A percentile compares a stretch with the other conserved stretches of the same genome.
These are phyloP conservation scores for Aramus guarauna DNA, from an alignment of 2,113 vertebrate genomes.

Conservation along the genomic window DNA sequence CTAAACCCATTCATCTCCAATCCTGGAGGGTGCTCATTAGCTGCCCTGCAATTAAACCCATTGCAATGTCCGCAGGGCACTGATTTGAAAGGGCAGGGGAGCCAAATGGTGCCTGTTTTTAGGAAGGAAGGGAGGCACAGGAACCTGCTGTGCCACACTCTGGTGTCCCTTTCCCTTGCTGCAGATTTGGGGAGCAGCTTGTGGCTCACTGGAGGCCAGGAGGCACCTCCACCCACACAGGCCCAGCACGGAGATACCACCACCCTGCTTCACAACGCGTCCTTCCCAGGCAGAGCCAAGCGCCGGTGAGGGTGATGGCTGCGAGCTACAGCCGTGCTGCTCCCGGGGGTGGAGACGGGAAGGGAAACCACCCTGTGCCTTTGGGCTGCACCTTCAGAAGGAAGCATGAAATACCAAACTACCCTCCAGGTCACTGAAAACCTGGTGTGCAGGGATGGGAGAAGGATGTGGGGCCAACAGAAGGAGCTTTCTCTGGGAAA, in stretches of 20 bases:
- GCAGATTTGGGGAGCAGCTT: neutral
- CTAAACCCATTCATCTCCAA: neutral
- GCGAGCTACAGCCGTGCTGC: neutral
- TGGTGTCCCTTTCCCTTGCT: accelerated
- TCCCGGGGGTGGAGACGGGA: neutral
- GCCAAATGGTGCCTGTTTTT: neutral
- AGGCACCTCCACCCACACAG: neutral
- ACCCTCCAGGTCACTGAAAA: conserved; percentile 1
- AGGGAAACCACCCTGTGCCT: neutral
- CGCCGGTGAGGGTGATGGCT: neutral
- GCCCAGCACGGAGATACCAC: neutral
- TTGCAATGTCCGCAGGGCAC: neutral
- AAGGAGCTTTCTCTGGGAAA: neutral
- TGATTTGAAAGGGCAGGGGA: neutral
- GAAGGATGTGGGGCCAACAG: neutral
- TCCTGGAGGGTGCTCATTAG: neutral
- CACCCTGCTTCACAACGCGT: neutral
- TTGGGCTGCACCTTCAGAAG: neutral
- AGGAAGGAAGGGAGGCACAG: neutral
- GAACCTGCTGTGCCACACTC: neutral
- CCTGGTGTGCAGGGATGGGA: neutral
- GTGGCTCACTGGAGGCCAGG: neutral
- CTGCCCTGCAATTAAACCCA: conserved; percentile 10
- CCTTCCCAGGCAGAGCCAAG: neutral
- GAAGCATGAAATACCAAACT: conserved; percentile 46